Evolutionary conservation across 2,888 invertebrate species (phyloP), one percentile per base, ranked within the genome.

Genomic region (Ectemnius cavifrons): DNA sequence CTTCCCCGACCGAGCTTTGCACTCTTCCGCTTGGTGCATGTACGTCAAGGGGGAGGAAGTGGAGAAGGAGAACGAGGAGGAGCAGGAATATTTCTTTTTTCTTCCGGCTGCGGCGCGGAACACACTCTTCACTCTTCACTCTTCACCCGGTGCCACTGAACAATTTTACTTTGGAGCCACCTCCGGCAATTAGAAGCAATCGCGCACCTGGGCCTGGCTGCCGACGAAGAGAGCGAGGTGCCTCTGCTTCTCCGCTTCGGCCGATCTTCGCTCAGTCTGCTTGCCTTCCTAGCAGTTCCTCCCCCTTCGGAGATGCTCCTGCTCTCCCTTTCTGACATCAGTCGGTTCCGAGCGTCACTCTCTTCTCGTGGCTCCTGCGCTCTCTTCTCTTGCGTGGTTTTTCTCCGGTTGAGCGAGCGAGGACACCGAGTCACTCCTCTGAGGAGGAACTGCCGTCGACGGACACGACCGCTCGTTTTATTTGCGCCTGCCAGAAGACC

Each of bases 131-230:
- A 23, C 20, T 20, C 49, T 49, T 37, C 20, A 37, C 63, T 58
- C 47, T 18, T 71, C 66, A 45, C 65, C 47, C 52, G 47, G 60
- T 27, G 67, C 58, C 18, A 46, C 66, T 68, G 69, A 73, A 78
- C 78, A 84, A 84, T 85, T 85, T 85, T 79, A 84, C 83, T 78
- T 83, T 77, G 79, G 71, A 74, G 68, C 67, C 78, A 77, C 67
- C 63, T 75, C 65, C 68, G 78, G 80, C 81, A 87, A 86, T 87
- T 87, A 87, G 85, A 83, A 80, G 84, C 83, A 85, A 86, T 86
- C 86, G 84, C 79, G 82, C 84, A 84, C 77, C 85, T 80, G 82
- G 81, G 75, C 76, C 85, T 80, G 82, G 81, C 75, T 81, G 73
- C 67, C 68, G 75, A 70, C 62, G 67, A 66, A 71, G 73, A 78